phyloP scores from a whole-genome alignment of 2,797 vertebrate species.

The Merluccius polli region DNA sequence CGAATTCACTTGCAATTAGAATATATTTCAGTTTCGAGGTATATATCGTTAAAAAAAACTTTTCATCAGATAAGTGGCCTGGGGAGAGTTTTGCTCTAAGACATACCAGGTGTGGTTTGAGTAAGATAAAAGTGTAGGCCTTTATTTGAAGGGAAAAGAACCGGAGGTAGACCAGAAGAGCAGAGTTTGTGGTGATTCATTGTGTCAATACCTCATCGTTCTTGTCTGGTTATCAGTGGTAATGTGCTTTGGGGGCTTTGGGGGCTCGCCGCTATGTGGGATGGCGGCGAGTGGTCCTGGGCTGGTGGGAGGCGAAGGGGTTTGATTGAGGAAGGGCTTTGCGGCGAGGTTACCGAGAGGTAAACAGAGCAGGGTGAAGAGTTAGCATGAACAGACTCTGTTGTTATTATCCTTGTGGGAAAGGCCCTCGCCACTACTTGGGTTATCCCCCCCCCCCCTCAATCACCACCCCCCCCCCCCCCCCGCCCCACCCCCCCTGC shows the following conservation, averaged over 20 bases:
- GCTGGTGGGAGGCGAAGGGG: slow-evolving; percentile 11
- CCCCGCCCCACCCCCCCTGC: not conserved
- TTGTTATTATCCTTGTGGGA: slow-evolving; percentile 57
- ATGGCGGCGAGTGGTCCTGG: slow-evolving; percentile 18
- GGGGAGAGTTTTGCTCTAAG: slow-evolving; percentile 17
- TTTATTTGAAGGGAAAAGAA: slow-evolving; percentile 23
- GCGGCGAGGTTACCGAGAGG: slow-evolving; percentile 35
- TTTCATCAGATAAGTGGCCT: slow-evolving; percentile 7
- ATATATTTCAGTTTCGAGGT: slow-evolving; percentile 41
- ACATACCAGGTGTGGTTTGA: slow-evolving; percentile 32
- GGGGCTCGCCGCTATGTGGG: slow-evolving; percentile 17
- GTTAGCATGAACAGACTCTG: slow-evolving; percentile 49
- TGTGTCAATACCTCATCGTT: slow-evolving; percentile 29
- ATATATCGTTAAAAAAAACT: slow-evolving; percentile 6
- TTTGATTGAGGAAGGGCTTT: slow-evolving; percentile 28
- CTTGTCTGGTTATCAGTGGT: slow-evolving; percentile 50
- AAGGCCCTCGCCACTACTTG: slow-evolving; percentile 47
- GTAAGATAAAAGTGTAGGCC: slow-evolving; percentile 6
- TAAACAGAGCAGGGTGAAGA: slow-evolving; percentile 52
- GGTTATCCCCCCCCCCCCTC: slow-evolving; percentile 34
- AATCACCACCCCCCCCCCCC: no score
- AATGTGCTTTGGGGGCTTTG: slow-evolving; percentile 36
- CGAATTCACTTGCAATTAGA: slow-evolving; percentile 9
- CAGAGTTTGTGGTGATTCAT: slow-evolving; percentile 33
- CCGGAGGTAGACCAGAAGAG: slow-evolving; percentile 28